phyloP scores from a whole-genome alignment of 2,888 invertebrate genomes.

The Taenaris catops region DNA sequence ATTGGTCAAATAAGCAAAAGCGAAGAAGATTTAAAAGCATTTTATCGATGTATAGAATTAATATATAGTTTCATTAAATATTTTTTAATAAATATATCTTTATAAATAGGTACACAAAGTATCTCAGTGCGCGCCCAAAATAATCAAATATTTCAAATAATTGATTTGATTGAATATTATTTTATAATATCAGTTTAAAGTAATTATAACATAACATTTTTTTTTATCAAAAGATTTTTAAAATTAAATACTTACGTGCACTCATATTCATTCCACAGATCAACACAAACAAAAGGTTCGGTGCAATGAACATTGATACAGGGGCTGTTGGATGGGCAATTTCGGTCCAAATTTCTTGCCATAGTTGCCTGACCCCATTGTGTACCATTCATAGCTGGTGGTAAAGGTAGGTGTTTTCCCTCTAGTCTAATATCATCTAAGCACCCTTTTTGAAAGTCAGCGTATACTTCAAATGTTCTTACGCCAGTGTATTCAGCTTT shows the following conservation, averaged over 20 bases:
- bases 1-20: constrained; percentile 16
- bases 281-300: constrained; percentile 96
- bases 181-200: neutral
- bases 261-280: constrained; percentile 98
- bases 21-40: constrained; percentile 15
- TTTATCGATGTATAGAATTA: too few species aligned
- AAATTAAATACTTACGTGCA: constrained; percentile 92
- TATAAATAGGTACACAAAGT: constrained; percentile 2
- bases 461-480: constrained; percentile 95
- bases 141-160: constrained; percentile 1
- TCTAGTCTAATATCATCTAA: constrained; percentile 89
- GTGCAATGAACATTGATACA: constrained; percentile 97
- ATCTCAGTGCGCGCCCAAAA: constrained; percentile 35
- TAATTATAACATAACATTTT: neutral
- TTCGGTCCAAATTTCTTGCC: constrained; percentile 93
- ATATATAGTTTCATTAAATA: constrained; percentile 9
- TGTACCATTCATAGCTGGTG: constrained; percentile 96
- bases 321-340: constrained; percentile 97
- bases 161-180: too few species aligned
- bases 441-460: constrained; percentile 95
- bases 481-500: constrained; percentile 97
- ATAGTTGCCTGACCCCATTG: constrained; percentile 98
- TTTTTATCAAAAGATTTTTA: neutral
- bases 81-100: neutral
- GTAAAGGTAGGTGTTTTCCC: constrained; percentile 96